Evolutionary conservation across 2,113 vertebrate species (phyloP), one percentile per base, ranked within the genome.

Genomic region (Semnornis frantzii): DNA sequence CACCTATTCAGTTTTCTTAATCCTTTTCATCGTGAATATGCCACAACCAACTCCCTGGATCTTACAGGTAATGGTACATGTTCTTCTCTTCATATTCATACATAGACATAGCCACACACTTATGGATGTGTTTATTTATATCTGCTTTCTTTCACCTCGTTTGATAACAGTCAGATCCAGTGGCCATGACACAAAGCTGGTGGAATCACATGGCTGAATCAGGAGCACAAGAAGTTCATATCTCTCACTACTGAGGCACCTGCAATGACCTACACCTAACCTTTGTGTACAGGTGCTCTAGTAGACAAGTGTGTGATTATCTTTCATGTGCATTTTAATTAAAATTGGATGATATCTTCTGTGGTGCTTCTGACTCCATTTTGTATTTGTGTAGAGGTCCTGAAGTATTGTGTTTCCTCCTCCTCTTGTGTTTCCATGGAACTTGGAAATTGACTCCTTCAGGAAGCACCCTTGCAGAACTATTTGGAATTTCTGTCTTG

Each of bases 401-500:
- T 72, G 65, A 64, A 83, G n/a, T 92, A 91, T 80, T 63, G 5
- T 54, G 24, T 75, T 88, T 83, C 85, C 62, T 86, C 85, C 62
- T 86, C n/a, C 30, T 85, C 44, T 85, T 74, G 16, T 75, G 39
- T 91, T 94, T 94, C 73, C 66, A 59, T 90, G 85, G 34, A 15
- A n/a, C 87, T 86, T 93, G 93, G 81, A 82, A 94, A 85, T 83
- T 85, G 66, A 74, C 44, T 86, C 82, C 19, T 57, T 31, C 76
- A 63, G 37, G 72, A 94, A 85, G 76, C 85, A 68, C 5, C 17
- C 30, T 83, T 64, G 64, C 27, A 65, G 85, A 88, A 25, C 39
- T 78, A 12, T 62, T 81, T 62, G 87, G 70, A 72, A 79, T 90
- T 71, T 88, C 55, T 84, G 81, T 23, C n/a, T 8, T 69, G 2